A percentile compares a stretch with the other conserved stretches of the same genome.
Conservation (phyloP, 2,113 vertebrate species). For the Microcebus lehilahytsara region DNA sequence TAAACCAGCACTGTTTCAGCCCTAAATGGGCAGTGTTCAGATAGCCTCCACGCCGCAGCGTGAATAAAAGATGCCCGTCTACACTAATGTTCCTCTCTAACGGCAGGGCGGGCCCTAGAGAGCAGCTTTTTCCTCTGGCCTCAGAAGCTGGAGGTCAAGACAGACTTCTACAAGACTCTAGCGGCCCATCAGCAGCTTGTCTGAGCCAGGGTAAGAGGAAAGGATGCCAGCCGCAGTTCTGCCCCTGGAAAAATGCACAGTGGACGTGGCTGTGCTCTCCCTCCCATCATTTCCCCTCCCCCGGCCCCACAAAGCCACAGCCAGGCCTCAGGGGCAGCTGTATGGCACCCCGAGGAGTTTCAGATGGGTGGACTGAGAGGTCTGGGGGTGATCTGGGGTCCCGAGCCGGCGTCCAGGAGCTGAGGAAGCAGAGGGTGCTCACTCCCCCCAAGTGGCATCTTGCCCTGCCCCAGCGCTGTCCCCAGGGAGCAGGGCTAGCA, state of each 20-base stretch:
- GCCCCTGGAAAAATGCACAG: not conserved
- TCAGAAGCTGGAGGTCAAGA: not conserved
- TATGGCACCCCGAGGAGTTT: not conserved
- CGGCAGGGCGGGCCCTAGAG: not conserved
- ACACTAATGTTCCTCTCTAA: not conserved
- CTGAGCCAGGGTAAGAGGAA: not conserved
- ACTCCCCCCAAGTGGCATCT: rapidly evolving
- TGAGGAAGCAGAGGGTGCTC: not conserved
- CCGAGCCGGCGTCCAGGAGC: not conserved
- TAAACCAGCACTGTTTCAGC: constrained; percentile 63
- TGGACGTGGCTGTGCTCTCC: not conserved
- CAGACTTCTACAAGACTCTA: not conserved
- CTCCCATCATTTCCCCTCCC: rapidly evolving
- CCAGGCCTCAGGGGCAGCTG: not conserved
- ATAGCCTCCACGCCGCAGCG: not conserved
- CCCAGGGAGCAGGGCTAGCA: not conserved
- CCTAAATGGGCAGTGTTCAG: constrained; percentile 58
- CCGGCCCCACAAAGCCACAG: not conserved
- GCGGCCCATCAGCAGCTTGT: not conserved
- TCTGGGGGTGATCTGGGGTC: not conserved
- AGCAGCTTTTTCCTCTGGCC: constrained; percentile 1
- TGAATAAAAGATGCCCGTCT: not conserved
- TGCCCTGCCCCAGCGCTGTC: not conserved
- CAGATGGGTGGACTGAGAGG: not conserved
- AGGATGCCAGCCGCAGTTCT: not conserved